Base-by-base conservation (phyloP, 2,888 invertebrate genomes). In the Lepas anatifera region DNA sequence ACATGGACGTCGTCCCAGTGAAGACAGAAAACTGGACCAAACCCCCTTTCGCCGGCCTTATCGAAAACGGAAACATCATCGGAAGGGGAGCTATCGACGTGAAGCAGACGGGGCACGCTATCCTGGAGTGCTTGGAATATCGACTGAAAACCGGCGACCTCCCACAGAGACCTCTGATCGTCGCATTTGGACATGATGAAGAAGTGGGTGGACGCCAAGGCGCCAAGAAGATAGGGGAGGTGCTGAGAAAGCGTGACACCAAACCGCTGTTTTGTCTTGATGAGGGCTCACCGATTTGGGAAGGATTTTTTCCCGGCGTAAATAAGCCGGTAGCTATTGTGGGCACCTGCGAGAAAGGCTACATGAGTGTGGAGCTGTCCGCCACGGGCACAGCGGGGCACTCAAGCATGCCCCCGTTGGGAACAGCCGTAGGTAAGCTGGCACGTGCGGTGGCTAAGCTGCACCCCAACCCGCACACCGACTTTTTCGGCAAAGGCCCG, bases 141-240 rank as follows among this genome's bases (percentile, higher is more conserved):
- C 72, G 80, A 68, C 72, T 83, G 46, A 75, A 77, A 52, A 76
- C 74, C 52, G 80, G 79, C 11, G 77, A 78, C 70, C 75, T 77
- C 71, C 82, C 83, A 6, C 75, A 76, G 67, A 75, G 83, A 72
- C 77, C 80, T 32, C 81, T 84, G 74, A 83, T 80, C 75, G 74
- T 83, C 27, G 82, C 80, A 11, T 82, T 82, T 77, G 83, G 83
- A 4, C 83, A 83, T 77, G 83, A 83, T 77, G 83, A 83, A 76
- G 83, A 83, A 77, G 83, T 82, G 3, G n/a, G 22, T 8, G 72
- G 72, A 11, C 10, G 1, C 6, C 71, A 73, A 41, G 73, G 73
- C 16, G 72, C 73, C 2, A 69, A 68, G 4, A 67, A 69, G n/a
- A 70, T 75, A 27, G 71, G 68, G 16, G 64, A 71, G 69, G 11